Evolutionary conservation across 2,888 invertebrate species (phyloP), one percentile per base, ranked within the genome.

Genomic region (Eurytoma adleriae): DNA sequence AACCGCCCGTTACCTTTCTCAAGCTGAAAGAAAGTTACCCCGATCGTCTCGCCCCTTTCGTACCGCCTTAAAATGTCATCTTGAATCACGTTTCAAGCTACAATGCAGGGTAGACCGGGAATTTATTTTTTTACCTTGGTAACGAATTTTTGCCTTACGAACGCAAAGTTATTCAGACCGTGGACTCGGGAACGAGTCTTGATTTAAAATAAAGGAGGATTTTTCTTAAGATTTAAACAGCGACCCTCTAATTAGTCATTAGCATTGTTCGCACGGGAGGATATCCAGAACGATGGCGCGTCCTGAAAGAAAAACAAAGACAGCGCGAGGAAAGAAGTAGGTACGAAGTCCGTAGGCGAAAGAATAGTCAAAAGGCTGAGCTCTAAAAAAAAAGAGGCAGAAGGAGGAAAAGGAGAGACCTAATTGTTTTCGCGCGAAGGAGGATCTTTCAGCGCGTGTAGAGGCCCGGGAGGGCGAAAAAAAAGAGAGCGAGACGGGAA

Each of bases 1-100:
- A 81, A 84, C 82, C 82, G 83, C 79, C 84, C 82, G 52, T 83
- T 83, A 75, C 83, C 79, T 80, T 81, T 81, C 62, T 54, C 75
- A n/a, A 61, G 68, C 50, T 66, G 64, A 18, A 80, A 83, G 83
- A 80, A 82, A 64, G 62, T 68, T 64, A 71, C 68, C 83, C 79
- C 80, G 73, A 71, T 70, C 40, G 69, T 20, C 75, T 75, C 61
- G 78, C 62, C 80, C 76, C 72, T 50, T 30, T 71, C 54, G 54
- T n/a, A n/a, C n/a, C 64, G 1, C n/a, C 62, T 24, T 61, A 5
- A 30, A 30, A 16, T 16, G 24, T 61, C 61, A 27, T 61, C 24
- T 27, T 24, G 61, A 27, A 12, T 54, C n/a, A 30, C n/a, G 40
- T 40, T 30, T 40, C 7, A 10, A 7, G 40, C 10, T 40, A 40